Conservation (phyloP, 2,888 invertebrate genomes). For the Drosophila anomelani region DNA sequence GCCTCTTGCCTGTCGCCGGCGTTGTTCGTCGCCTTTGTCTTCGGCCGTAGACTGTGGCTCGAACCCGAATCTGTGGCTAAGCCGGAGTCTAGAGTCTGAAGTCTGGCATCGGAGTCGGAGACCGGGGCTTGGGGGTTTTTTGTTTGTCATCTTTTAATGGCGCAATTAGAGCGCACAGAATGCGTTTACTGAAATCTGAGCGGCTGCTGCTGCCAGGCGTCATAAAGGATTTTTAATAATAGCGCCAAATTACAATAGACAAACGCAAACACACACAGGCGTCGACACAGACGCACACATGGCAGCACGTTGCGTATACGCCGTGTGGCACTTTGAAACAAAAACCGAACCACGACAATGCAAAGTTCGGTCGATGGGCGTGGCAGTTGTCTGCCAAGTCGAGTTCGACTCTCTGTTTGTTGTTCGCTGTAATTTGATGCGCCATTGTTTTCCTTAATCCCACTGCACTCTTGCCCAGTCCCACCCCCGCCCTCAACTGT, state of each 20-base stretch:
- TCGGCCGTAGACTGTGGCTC: slow-evolving; percentile 4
- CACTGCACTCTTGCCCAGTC: slow-evolving; percentile 52
- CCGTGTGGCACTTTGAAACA: slow-evolving; percentile 77
- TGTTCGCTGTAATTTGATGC: slow-evolving; percentile 75
- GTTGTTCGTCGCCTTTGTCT: slow-evolving; percentile 42
- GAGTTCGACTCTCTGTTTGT: slow-evolving; percentile 49
- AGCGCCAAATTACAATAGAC: slow-evolving; percentile 79
- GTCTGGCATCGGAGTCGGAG: slow-evolving; percentile 15
- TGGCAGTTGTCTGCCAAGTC: slow-evolving; percentile 47
- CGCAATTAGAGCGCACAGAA: slow-evolving; percentile 77
- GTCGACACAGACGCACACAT: slow-evolving; percentile 32
- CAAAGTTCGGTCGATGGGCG: slow-evolving; percentile 56
- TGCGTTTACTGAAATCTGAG: slow-evolving; percentile 79
- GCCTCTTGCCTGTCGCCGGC: slow-evolving; percentile 49
- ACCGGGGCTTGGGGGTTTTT: slow-evolving; percentile 44
- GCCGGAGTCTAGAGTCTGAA: slow-evolving; percentile 9
- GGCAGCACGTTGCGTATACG: slow-evolving; percentile 75
- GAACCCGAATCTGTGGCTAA: slow-evolving; percentile 17
- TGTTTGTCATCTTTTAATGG: slow-evolving; percentile 79
- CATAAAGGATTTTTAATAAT: slow-evolving; percentile 81
- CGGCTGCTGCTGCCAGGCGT: slow-evolving; percentile 56
- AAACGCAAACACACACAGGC: slow-evolving; percentile 38
- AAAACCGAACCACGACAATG: slow-evolving; percentile 72
- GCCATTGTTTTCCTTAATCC: slow-evolving; percentile 61
- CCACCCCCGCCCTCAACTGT: slow-evolving; percentile 4